Base-by-base conservation (phyloP, 2,888 invertebrate species). In the Acanthopleura granulata region DNA sequence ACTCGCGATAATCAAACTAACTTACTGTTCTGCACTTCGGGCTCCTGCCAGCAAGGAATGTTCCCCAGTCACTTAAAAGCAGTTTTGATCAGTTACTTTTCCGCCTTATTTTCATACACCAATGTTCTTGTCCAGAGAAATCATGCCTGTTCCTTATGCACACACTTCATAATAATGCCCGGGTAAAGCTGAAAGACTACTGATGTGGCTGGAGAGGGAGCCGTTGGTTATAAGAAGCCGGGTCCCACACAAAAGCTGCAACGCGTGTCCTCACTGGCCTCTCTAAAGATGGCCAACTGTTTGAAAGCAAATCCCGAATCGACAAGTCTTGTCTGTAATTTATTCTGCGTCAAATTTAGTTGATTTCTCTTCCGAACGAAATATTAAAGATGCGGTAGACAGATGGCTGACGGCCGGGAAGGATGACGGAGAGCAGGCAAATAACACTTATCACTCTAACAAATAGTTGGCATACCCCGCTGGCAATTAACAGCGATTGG, bases 401-500 rank as follows among this genome's bases (percentile, higher is more conserved):
- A 66, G 66, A 66, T 66, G 66, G 66, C 29, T 22, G 66, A 27
- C 29, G 66, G 66, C 22, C 66, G 1, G 66, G 66, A 66, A 22
- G 66, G 25, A 27, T 66, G 25, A 15, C 29, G 66, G 14, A 27
- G 66, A 66, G 66, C 66, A 27, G 66, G 18, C 25, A 66, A 66
- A 66, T 66, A 66, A 66, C 66, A 66, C 29, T 66, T 25, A 66
- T 6, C 25, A 66, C 66, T 25, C 66, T 66, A 25, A 66, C 25
- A 66, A 66, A 66, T 27, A 27, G 16, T 66, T 14, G 12, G 16
- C 66, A 27, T 15, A 22, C 22, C 29, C 66, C 66, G 66, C 18
- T 27, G 66, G 29, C 66, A 66, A 66, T 66, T 66, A 66, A 27
- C 66, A 27, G 25, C 66, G 66, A 66, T 66, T 66, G 66, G 66